phyloP scores from a whole-genome alignment of 2,888 invertebrate species.

The Cerastis leucographa region DNA sequence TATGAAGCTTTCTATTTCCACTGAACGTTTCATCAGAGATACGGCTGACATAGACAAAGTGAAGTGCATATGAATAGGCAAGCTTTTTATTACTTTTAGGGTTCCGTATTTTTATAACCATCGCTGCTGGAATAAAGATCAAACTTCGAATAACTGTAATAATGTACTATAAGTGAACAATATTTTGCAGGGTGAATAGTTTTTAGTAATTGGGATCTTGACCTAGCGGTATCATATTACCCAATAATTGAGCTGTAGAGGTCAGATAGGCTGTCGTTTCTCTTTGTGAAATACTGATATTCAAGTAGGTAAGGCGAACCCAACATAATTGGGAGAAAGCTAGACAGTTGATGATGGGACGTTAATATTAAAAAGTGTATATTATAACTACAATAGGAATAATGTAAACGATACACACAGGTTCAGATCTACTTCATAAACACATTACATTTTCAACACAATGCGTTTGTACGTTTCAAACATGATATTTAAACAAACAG shows the following conservation, averaged over 20 bases:
- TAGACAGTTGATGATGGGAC: background rate
- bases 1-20: slow-evolving; percentile 11
- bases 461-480: background rate
- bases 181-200: background rate
- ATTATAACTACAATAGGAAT: background rate
- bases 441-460: background rate
- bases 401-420: no score
- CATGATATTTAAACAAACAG: slow-evolving; percentile 7
- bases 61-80: background rate
- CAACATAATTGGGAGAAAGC: background rate
- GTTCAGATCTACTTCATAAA: background rate
- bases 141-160: background rate
- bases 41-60: slow-evolving; percentile 18
- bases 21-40: background rate
- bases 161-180: background rate
- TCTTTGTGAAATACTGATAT: background rate
- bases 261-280: background rate
- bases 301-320: background rate
- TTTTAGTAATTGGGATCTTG: background rate
- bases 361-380: background rate
- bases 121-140: background rate
- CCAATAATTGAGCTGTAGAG: background rate
- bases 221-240: background rate
- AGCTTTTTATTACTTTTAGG: slow-evolving; percentile 4
- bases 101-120: background rate